Conservation (phyloP, 2,113 vertebrate genomes). For the Numida meleagris region DNA sequence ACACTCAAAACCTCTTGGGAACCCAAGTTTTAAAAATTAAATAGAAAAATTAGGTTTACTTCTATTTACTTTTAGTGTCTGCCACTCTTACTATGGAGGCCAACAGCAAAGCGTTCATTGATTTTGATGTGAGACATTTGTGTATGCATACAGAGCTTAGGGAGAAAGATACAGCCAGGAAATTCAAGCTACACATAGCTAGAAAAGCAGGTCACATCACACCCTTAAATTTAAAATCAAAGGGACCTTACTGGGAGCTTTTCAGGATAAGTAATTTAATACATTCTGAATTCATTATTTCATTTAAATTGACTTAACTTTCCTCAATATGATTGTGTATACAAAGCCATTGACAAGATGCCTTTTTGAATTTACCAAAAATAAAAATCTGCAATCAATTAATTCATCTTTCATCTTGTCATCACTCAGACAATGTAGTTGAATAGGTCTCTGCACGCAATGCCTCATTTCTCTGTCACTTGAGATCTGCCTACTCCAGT, state of each 20-base stretch:
- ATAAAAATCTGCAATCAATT: conserved; percentile 59
- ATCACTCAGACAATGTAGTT: conserved; percentile 45
- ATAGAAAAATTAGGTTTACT: neutral
- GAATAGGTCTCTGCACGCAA: conserved; percentile 7
- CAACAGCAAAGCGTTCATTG: neutral
- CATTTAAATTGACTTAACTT: neutral
- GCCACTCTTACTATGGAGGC: neutral
- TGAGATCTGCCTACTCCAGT: neutral
- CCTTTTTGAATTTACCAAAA: conserved; percentile 31
- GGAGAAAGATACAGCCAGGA: neutral
- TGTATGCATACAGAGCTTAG: neutral
- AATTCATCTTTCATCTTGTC: conserved; percentile 60
- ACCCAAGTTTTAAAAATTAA: neutral
- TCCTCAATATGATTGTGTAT: conserved; percentile 35
- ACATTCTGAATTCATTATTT: conserved; percentile 34
- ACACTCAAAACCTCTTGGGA: neutral
- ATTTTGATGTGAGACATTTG: neutral
- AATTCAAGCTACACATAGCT: neutral
- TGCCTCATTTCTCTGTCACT: conserved; percentile 13
- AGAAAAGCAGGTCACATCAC: accelerated
- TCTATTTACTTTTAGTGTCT: neutral
- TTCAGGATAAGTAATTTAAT: conserved; percentile 44
- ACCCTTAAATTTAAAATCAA: neutral
- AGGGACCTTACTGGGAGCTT: neutral
- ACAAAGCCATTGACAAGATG: conserved; percentile 22